phyloP scores from a whole-genome alignment of 30 jellyfish, hydroid and myxozoan genomes.

The Aurelia sp. region DNA sequence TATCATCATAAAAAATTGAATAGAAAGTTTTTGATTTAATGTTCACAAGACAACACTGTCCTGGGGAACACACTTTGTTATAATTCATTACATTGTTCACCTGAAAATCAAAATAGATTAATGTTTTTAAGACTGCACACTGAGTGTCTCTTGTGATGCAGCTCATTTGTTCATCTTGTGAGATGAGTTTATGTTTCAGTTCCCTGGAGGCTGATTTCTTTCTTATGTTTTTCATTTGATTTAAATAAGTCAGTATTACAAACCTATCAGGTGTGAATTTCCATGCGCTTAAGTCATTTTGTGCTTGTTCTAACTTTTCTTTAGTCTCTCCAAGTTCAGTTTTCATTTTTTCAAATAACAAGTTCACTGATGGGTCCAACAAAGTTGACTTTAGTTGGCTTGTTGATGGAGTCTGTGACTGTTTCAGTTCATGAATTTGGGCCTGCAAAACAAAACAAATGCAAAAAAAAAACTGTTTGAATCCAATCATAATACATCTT shows the following conservation, averaged over 20 bases:
- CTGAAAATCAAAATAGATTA: slow-evolving; percentile 28
- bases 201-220: slow-evolving; percentile 23
- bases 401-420: slow-evolving; percentile 96
- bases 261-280: slow-evolving; percentile 99
- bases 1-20: too few species aligned
- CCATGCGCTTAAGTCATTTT: slow-evolving; percentile 99
- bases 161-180: slow-evolving; percentile 2
- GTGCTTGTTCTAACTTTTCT: slow-evolving; percentile 99
- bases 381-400: slow-evolving; percentile 88
- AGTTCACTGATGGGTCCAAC: slow-evolving; percentile 98
- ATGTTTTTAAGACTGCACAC: slow-evolving; percentile 12
- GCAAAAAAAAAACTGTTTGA: too few species aligned
- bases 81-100: not conserved
- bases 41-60: too few species aligned
- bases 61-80: not conserved
- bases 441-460: slow-evolving; percentile 51
- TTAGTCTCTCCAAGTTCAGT: slow-evolving; percentile 95
- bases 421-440: slow-evolving; percentile 93
- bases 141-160: slow-evolving; percentile 22
- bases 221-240: slow-evolving; percentile 51
- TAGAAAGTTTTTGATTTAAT: too few species aligned
- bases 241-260: slow-evolving; percentile 70
- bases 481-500: too few species aligned
- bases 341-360: slow-evolving; percentile 97
- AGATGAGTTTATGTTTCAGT: slow-evolving; percentile 35